phyloP scores from a whole-genome alignment of 2,113 vertebrate species.

The Ibidorhyncha struthersii region DNA sequence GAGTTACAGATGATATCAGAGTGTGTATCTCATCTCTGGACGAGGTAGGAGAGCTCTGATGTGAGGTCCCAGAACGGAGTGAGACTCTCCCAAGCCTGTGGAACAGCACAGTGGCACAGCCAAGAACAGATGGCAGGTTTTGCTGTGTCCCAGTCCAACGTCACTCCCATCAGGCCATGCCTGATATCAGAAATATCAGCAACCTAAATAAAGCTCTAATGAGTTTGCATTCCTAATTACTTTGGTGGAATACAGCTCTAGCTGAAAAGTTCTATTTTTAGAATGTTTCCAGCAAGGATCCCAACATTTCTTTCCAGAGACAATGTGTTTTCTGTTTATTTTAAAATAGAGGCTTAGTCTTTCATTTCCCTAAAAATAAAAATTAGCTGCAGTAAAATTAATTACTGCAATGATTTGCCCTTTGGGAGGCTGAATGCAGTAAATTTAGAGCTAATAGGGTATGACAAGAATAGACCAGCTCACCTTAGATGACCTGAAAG shows the following conservation, averaged over 20 bases:
- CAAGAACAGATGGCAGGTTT: neutral
- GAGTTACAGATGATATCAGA: too few species aligned
- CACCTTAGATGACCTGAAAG: neutral
- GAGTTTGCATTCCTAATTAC: neutral
- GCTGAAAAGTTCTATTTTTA: constrained; percentile 35
- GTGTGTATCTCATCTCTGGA: neutral
- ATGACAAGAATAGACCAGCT: neutral
- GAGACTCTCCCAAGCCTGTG: neutral
- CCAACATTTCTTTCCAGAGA: neutral
- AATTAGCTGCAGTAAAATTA: neutral
- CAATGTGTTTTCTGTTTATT: constrained; percentile 30
- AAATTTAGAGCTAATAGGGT: neutral
- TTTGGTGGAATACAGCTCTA: neutral
- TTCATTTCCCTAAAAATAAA: neutral
- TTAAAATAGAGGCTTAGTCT: constrained; percentile 15
- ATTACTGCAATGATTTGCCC: neutral
- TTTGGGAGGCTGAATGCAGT: constrained; percentile 21
- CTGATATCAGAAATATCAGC: neutral
- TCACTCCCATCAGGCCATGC: neutral
- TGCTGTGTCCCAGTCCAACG: neutral
- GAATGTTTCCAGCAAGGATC: neutral
- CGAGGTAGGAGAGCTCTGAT: neutral
- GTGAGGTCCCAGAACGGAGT: neutral
- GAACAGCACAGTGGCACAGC: neutral
- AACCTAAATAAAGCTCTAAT: neutral